Conservation (phyloP, 2,797 vertebrate genomes). For the Siniperca obscura region DNA sequence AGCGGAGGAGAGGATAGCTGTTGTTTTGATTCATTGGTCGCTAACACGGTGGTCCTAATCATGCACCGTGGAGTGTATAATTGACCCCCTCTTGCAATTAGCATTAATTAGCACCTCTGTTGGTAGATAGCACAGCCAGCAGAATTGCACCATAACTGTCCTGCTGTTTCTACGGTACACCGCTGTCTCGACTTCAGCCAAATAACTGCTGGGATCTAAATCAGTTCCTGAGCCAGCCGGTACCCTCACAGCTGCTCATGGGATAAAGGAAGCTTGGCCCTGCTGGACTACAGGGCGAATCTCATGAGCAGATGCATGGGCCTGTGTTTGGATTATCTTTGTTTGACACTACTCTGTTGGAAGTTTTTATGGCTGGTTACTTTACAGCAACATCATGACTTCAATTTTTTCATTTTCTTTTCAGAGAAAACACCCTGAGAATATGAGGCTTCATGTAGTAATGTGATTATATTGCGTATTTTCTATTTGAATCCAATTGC, state of each 20-base stretch:
- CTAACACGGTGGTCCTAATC: conserved; percentile 72
- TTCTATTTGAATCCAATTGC: not conserved
- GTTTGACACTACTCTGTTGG: conserved; percentile 46
- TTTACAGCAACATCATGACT: conserved; percentile 25
- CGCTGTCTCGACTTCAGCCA: conserved; percentile 60
- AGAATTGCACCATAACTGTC: conserved; percentile 67
- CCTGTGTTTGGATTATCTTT: conserved; percentile 60
- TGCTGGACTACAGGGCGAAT: conserved; percentile 50
- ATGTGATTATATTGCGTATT: not conserved
- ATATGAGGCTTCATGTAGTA: not conserved
- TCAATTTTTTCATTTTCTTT: not conserved
- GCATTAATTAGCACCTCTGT: conserved; percentile 81
- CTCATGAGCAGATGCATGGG: conserved; percentile 54
- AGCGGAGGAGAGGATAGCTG: conserved; percentile 28
- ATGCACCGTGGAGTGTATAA: conserved; percentile 74
- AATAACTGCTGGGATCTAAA: conserved; percentile 55
- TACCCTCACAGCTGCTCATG: conserved; percentile 57
- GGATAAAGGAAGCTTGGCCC: conserved; percentile 49
- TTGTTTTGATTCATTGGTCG: conserved; percentile 68
- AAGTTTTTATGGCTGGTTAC: conserved; percentile 53
- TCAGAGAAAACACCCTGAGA: not conserved
- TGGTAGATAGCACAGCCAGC: conserved; percentile 69
- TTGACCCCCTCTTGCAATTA: conserved; percentile 78
- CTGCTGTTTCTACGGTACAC: conserved; percentile 53
- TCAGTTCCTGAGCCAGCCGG: conserved; percentile 41